These are phyloP conservation scores for Menidia menidia DNA, from an alignment of 2,797 vertebrate genomes.

Conservation along the genomic window DNA sequence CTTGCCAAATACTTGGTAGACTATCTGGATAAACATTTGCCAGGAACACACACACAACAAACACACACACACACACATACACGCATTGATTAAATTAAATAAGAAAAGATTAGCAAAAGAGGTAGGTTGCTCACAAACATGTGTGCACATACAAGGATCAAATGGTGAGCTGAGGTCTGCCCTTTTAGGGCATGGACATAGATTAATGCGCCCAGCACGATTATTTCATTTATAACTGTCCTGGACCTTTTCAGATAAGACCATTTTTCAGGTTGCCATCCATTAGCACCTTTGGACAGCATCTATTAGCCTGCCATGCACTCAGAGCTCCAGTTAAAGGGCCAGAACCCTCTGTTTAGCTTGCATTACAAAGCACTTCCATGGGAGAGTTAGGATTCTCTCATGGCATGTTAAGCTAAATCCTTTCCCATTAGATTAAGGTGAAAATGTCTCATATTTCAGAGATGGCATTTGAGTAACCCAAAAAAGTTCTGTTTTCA, in stretches of 20 bases:
- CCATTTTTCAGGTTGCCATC: conserved; percentile 82
- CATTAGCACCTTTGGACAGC: conserved; percentile 79
- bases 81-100: neutral
- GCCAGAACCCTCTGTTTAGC: conserved; percentile 54
- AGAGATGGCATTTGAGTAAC: conserved; percentile 9
- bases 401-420: conserved; percentile 26
- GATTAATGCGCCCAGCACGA: conserved; percentile 77
- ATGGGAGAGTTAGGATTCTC: conserved; percentile 42
- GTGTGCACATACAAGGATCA: conserved; percentile 56
- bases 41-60: neutral
- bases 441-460: conserved; percentile 33
- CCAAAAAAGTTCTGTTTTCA: conserved; percentile 1
- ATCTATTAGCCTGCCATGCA: conserved; percentile 78
- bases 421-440: conserved; percentile 5
- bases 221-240: conserved; percentile 84
- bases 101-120: conserved; percentile 7
- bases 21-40: conserved; percentile 36
- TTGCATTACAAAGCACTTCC: conserved; percentile 34
- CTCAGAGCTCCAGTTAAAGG: conserved; percentile 76
- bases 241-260: conserved; percentile 81
- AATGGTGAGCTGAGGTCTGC: conserved; percentile 65
- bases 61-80: neutral
- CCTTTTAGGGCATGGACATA: conserved; percentile 63
- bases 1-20: conserved; percentile 8
- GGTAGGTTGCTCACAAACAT: conserved; percentile 17